phyloP scores from a whole-genome alignment of 1,140 invertebrate species.

The Melitaea cinxia region DNA sequence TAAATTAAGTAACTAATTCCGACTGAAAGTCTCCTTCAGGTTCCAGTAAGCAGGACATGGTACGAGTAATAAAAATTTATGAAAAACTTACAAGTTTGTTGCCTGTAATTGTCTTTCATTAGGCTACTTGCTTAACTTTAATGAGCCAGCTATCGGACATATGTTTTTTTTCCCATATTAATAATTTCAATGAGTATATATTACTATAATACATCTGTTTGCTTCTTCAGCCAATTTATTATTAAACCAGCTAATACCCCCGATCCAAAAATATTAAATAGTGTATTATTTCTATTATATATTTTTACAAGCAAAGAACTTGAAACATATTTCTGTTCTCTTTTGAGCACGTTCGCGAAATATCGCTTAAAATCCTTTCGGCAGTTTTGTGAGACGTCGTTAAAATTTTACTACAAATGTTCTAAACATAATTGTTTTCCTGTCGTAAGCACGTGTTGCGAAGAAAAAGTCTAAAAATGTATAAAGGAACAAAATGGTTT shows the following conservation, averaged over 20 bases:
- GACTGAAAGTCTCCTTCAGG: too few species aligned
- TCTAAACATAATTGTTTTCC: constrained; percentile 23
- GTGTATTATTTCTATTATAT: constrained; percentile 3
- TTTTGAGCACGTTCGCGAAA: constrained; percentile 15
- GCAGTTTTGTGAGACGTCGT: constrained; percentile 23
- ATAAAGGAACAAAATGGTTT: neutral
- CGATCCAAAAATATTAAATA: too few species aligned
- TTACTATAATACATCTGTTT: constrained; percentile 3
- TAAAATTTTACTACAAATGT: constrained; percentile 18
- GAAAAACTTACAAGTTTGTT: too few species aligned
- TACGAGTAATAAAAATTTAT: too few species aligned
- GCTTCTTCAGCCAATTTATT: neutral
- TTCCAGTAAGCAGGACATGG: too few species aligned
- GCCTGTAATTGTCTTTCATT: neutral
- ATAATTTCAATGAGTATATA: constrained; percentile 25
- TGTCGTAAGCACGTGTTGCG: neutral
- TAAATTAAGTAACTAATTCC: too few species aligned
- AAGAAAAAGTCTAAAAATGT: neutral
- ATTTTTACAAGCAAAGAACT: constrained; percentile 10
- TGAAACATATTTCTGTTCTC: constrained; percentile 7
- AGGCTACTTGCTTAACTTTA: constrained; percentile 9
- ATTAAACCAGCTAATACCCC: constrained; percentile 6
- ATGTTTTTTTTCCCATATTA: constrained; percentile 30
- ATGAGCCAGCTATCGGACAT: constrained; percentile 7
- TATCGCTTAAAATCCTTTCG: constrained; percentile 19